Evolutionary conservation across 2,797 vertebrate genomes (phyloP).

Genomic region (Hozukius guyotensis): DNA sequence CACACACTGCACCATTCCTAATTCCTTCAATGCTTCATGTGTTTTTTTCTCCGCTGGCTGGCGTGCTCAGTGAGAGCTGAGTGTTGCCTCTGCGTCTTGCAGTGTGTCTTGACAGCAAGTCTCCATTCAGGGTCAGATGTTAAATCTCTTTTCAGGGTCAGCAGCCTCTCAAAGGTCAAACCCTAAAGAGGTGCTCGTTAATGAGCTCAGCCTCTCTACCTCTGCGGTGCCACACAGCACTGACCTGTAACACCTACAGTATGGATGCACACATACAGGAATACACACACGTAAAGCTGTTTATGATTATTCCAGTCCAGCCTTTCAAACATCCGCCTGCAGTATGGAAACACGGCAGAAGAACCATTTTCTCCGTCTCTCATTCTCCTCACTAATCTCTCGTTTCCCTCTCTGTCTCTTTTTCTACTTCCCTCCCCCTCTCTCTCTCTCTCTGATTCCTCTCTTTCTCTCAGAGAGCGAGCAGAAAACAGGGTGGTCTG

Average conservation of each 20-base stretch:
- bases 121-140: slow-evolving; percentile 44
- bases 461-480: not conserved
- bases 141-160: slow-evolving; percentile 49
- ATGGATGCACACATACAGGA: not conserved
- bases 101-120: not conserved
- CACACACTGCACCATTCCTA: slow-evolving; percentile 10
- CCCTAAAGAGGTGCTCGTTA: slow-evolving; percentile 41
- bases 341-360: slow-evolving; percentile 20
- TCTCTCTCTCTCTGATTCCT: not conserved
- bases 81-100: not conserved
- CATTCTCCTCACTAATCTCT: slow-evolving; percentile 12
- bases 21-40: slow-evolving; percentile 2
- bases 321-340: not conserved
- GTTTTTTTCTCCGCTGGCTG: not conserved
- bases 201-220: slow-evolving; percentile 36
- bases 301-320: not conserved
- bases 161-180: slow-evolving; percentile 44
- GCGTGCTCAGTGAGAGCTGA: not conserved
- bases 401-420: not conserved
- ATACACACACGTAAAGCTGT: not conserved
- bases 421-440: not conserved
- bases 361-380: slow-evolving; percentile 16
- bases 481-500: slow-evolving; percentile 49
- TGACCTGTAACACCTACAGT: slow-evolving; percentile 24
- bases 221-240: slow-evolving; percentile 10